Evolutionary conservation across 2,113 vertebrate genomes (phyloP), one percentile per base, ranked within the genome.

Genomic region (Sander lucioperca): DNA sequence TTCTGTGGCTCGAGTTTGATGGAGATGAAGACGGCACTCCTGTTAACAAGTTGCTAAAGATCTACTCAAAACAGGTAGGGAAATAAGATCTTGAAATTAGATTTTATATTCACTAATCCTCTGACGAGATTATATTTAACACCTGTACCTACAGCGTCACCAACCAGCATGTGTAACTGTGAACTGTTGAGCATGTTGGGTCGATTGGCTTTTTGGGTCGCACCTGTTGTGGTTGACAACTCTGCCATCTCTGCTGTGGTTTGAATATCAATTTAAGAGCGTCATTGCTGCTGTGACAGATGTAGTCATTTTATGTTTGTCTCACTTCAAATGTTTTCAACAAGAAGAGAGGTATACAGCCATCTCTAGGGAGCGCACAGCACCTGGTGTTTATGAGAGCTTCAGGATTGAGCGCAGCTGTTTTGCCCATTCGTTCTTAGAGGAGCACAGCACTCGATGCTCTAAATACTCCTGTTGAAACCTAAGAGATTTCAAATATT

Each of bases 1-100:
- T 97, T 67, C 94, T 98, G 68, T 98, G 97, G 97, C 93, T 98
- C 53, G 97, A 98, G 91, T 98, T 98, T 3, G 97, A 98, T 3
- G 97, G 97, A 6, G 96, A 97, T 70, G 96, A 94, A 6, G 97
- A 96, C 13, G 97, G 97, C 39, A 95, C 91, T 0, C 95, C 95
- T 0, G 97, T 98, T 51, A 98, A 98, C 94, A 97, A 96, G 82
- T 90, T 98, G 62, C 94, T 98, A 45, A 97, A 97, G 91, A 94
- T 98, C 88, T 98, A 97, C 91, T 98, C 97, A 9, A 97, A 97
- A 92, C 97, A 97, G 95, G 97, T 97, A 84, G 68, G 21, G 25
- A 64, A 6, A n/a, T 3, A 2, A 3, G 12, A 1, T 67, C 33
- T 33, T 43, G 25, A 33, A 69, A 73, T 47, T 3, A 4, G 10